A percentile compares a stretch with the other conserved stretches of the same genome.
Evolutionary conservation across 2,888 invertebrate genomes (phyloP).

Genomic region (Ceriagrion tenellum): DNA sequence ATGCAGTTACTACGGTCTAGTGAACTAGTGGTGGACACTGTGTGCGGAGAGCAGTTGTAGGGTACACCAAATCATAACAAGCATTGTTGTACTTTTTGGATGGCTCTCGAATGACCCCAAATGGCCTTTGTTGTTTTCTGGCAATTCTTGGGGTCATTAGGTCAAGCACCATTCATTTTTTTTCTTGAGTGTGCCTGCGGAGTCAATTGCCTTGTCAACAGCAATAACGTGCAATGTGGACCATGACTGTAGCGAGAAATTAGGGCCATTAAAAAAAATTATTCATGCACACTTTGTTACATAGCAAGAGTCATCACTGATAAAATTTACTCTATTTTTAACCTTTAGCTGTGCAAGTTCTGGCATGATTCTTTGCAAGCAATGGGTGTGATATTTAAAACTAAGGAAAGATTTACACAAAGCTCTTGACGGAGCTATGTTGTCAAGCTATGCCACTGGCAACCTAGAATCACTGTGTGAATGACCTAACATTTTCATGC

Average conservation of each 20-base stretch:
- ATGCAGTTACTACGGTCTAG: too few species aligned
- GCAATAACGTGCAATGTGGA: not conserved
- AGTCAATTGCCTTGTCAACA: not conserved
- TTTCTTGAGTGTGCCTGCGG: not conserved
- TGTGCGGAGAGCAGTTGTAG: too few species aligned
- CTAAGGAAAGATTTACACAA: not conserved
- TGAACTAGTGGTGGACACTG: too few species aligned
- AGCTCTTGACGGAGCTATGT: not conserved
- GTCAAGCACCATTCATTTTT: not conserved
- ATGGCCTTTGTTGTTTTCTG: not conserved
- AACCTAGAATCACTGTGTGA: not conserved
- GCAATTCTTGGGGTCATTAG: not conserved
- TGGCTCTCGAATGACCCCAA: not conserved
- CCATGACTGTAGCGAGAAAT: not conserved
- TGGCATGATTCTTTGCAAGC: not conserved
- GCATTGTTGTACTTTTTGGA: not conserved
- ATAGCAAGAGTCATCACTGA: not conserved
- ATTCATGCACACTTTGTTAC: not conserved
- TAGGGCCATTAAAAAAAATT: not conserved
- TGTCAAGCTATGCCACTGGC: not conserved
- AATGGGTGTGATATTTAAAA: not conserved
- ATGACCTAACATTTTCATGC: not conserved
- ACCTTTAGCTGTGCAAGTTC: not conserved
- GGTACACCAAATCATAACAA: too few species aligned
- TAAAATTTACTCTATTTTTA: not conserved